phyloP scores from a whole-genome alignment of 2,797 vertebrate species.

The Peromyscus attwateri region DNA sequence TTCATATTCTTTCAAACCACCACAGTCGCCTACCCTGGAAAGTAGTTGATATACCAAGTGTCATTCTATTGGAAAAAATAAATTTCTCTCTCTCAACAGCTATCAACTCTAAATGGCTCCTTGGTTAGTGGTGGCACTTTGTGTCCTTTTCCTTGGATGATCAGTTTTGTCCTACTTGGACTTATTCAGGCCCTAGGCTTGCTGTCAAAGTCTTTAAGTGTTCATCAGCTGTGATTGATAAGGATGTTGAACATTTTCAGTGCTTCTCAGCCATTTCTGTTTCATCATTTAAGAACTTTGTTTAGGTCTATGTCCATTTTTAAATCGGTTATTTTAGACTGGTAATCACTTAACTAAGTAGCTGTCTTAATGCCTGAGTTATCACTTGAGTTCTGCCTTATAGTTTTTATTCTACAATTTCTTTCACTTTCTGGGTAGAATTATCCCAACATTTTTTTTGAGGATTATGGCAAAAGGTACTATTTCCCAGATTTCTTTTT shows the following conservation, averaged over 20 bases:
- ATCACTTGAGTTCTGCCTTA: too few relatives aligned
- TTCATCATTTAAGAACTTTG: background rate
- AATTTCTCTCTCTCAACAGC: background rate
- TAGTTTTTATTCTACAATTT: too few relatives aligned
- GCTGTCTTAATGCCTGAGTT: too few relatives aligned
- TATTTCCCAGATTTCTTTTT: background rate
- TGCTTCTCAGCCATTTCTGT: background rate
- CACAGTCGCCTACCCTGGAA: background rate
- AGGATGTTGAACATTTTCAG: background rate
- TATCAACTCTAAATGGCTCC: background rate
- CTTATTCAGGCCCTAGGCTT: background rate
- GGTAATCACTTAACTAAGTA: too few relatives aligned
- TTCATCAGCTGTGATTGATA: background rate
- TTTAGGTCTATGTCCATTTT: background rate
- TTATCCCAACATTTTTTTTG: background rate
- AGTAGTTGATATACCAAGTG: background rate
- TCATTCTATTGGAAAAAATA: background rate
- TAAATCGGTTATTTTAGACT: background rate
- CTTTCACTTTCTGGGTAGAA: too few relatives aligned
- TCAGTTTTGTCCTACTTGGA: background rate
- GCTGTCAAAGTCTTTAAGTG: background rate
- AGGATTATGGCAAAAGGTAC: background rate
- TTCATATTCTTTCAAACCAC: too few relatives aligned
- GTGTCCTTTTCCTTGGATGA: background rate
- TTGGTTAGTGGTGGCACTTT: background rate